A percentile compares a stretch with the other conserved stretches of the same genome.
Conservation (phyloP, 2,888 invertebrate species). For the Tetranychus piercei region DNA sequence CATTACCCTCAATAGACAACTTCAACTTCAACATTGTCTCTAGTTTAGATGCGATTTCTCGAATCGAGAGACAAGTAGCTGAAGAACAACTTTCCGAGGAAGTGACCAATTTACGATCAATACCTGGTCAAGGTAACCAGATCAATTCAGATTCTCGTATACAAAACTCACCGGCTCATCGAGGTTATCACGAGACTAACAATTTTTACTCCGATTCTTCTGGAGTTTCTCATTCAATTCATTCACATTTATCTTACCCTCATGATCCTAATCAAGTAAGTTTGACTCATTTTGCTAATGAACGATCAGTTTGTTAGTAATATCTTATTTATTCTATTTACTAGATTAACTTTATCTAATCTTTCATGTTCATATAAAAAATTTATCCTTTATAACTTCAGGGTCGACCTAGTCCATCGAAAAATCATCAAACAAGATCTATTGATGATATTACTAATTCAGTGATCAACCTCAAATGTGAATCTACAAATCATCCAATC, state of each 20-base stretch:
- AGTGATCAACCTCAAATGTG: background rate
- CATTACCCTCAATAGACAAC: background rate
- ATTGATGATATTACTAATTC: background rate
- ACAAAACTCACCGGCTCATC: background rate
- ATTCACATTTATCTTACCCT: background rate
- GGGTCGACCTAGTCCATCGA: slow-evolving; percentile 8
- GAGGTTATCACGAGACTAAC: background rate
- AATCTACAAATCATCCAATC: background rate
- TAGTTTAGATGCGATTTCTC: background rate
- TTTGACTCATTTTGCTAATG: too few species aligned
- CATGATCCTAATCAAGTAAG: slow-evolving; percentile 1
- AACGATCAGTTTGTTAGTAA: too few species aligned
- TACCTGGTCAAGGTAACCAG: background rate
- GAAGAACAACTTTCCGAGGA: background rate
- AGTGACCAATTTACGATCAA: background rate
- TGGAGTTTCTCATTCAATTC: background rate
- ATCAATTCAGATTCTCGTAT: background rate
- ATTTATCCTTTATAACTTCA: background rate
- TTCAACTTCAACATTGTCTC: slow-evolving; percentile 6
- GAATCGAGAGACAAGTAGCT: slow-evolving; percentile 2
- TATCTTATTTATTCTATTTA: too few species aligned
- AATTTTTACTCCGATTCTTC: background rate
- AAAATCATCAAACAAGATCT: slow-evolving; percentile 3
- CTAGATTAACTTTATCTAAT: background rate
- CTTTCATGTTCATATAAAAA: background rate